These are phyloP conservation scores for Regulus satrapa DNA, from an alignment of 2,113 vertebrate species.

Conservation along the genomic window DNA sequence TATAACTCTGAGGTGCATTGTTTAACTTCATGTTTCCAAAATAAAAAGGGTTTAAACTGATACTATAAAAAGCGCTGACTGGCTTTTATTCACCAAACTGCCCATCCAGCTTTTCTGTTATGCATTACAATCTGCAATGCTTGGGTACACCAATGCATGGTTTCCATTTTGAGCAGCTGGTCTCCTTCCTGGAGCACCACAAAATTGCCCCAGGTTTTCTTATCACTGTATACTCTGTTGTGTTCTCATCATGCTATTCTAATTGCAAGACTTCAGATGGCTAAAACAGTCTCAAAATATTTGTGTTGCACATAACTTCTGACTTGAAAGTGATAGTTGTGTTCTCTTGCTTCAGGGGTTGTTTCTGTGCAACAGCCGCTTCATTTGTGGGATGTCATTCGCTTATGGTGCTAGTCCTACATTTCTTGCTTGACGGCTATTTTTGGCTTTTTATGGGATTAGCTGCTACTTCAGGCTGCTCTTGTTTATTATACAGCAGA, in stretches of 20 bases:
- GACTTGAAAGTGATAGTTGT: neutral
- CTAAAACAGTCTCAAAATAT: neutral
- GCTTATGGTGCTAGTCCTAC: neutral
- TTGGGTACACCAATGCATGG: neutral
- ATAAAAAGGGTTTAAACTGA: conserved; percentile 55
- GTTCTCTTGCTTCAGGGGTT: neutral
- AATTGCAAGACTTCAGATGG: neutral
- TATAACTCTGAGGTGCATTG: conserved; percentile 35
- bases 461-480: neutral
- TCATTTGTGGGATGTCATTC: neutral
- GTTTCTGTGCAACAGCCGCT: neutral
- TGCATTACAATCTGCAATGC: neutral
- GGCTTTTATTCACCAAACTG: conserved; percentile 24
- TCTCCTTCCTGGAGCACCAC: neutral
- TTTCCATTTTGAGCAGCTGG: neutral
- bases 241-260: neutral
- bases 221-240: neutral
- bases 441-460: neutral
- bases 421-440: neutral
- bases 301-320: neutral
- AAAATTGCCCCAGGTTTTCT: neutral
- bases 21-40: conserved; percentile 50
- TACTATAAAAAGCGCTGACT: conserved; percentile 48
- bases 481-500: neutral
- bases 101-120: conserved; percentile 55